These are phyloP conservation scores for Aegithalos caudatus DNA, from an alignment of 2,113 vertebrate species.

Conservation along the genomic window DNA sequence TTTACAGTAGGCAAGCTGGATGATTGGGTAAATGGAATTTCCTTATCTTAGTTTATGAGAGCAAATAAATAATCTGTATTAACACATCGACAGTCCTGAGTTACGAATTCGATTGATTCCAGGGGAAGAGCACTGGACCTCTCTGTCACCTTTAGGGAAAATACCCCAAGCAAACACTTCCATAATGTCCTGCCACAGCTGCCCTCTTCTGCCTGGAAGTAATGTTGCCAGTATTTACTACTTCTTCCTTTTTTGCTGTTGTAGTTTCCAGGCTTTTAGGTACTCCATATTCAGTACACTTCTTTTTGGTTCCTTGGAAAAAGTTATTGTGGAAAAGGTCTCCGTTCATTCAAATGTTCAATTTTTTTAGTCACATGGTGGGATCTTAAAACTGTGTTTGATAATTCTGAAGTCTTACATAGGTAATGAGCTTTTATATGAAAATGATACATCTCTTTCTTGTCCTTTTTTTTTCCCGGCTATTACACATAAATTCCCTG, in stretches of 20 bases:
- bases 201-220: neutral
- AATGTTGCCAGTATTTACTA: neutral
- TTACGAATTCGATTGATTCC: neutral
- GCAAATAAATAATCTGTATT: neutral
- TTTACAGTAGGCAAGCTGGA: neutral
- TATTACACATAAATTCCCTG: neutral
- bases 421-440: neutral
- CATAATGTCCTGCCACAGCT: neutral
- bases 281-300: neutral
- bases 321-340: neutral
- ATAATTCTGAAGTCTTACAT: neutral
- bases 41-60: neutral
- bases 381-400: neutral
- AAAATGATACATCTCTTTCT: neutral
- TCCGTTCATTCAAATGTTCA: neutral
- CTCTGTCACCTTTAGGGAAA: neutral
- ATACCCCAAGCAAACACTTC: neutral
- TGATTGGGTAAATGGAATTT: neutral
- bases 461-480: fast-evolving
- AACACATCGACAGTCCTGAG: neutral
- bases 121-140: neutral
- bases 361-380: neutral
- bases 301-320: neutral
- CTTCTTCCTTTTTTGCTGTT: neutral
- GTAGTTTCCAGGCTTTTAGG: neutral